Evolutionary conservation across 2,888 invertebrate genomes (phyloP).

Genomic region (Drosophila macrospina): DNA sequence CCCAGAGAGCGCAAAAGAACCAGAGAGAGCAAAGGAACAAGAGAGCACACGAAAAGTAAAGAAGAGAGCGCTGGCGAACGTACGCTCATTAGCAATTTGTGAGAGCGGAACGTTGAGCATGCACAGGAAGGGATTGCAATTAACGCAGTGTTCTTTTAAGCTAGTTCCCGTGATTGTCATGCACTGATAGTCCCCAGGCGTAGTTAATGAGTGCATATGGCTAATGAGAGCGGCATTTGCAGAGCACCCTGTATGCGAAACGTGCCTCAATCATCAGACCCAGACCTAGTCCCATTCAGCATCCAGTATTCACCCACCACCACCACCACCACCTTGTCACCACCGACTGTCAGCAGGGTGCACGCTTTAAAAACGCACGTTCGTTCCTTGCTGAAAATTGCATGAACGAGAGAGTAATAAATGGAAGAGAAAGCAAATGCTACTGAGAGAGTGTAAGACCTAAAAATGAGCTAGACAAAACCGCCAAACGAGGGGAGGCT

Average conservation of each 20-base stretch:
- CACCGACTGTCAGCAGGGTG: slow-evolving; percentile 66
- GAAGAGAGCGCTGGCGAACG: slow-evolving; percentile 26
- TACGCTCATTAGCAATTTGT: slow-evolving; percentile 62
- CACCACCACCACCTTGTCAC: slow-evolving; percentile 18
- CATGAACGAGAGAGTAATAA: slow-evolving; percentile 6
- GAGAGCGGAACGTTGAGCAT: slow-evolving; percentile 44
- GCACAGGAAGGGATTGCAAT: slow-evolving; percentile 71
- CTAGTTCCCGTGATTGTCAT: slow-evolving; percentile 56
- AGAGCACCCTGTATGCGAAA: slow-evolving; percentile 63
- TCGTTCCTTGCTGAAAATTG: slow-evolving; percentile 32
- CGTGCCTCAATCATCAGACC: slow-evolving; percentile 45
- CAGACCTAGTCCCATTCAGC: neutral
- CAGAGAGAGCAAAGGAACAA: neutral
- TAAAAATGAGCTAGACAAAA: slow-evolving; percentile 60
- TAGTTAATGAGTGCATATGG: slow-evolving; percentile 49
- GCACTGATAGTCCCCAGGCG: slow-evolving; percentile 49
- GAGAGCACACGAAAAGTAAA: slow-evolving; percentile 10
- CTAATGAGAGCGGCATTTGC: slow-evolving; percentile 33
- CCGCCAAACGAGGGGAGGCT: slow-evolving; percentile 25
- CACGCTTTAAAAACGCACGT: slow-evolving; percentile 49
- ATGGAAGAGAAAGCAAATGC: slow-evolving; percentile 7
- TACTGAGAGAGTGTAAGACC: slow-evolving; percentile 26
- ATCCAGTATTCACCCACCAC: slow-evolving; percentile 23
- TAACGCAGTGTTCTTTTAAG: slow-evolving; percentile 47
- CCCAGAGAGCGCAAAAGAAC: slow-evolving; percentile 23